Evolutionary conservation across 2,888 invertebrate genomes (phyloP).

Genomic region (Sclerodermus sp.): DNA sequence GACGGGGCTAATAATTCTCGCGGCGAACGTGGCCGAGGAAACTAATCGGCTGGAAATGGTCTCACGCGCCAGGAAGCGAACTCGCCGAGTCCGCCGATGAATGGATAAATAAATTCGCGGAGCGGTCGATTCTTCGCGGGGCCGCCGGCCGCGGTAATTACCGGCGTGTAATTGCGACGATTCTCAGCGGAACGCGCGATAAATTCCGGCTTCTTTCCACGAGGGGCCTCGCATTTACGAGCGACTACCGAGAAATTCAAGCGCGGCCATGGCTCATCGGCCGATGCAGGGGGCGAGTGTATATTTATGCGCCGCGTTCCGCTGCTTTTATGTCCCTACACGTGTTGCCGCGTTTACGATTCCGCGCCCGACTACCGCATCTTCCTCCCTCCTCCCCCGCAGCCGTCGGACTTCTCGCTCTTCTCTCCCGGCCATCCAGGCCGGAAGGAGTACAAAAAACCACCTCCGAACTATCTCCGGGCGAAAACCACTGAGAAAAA

Average conservation of each 20-base stretch:
- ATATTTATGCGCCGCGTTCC: constrained; percentile 20
- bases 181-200: constrained; percentile 24
- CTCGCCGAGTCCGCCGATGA: constrained; percentile 2
- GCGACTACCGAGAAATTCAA: constrained; percentile 31
- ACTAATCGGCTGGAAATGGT: neutral
- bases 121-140: neutral
- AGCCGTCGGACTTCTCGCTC: too few species aligned
- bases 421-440: too few species aligned
- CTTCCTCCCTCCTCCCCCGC: too few species aligned
- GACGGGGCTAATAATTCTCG: neutral
- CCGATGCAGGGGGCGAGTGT: constrained; percentile 21
- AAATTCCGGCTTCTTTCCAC: constrained; percentile 25
- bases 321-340: constrained; percentile 25
- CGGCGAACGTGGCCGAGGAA: neutral
- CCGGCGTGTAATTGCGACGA: constrained; percentile 25
- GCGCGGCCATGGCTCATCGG: constrained; percentile 23
- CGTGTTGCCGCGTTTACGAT: constrained; percentile 27
- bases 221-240: constrained; percentile 20
- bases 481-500: too few species aligned
- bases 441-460: too few species aligned
- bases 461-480: too few species aligned
- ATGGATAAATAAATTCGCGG: constrained; percentile 1
- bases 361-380: constrained; percentile 20
- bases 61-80: neutral
- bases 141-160: constrained; percentile 18